A percentile compares a stretch with the other conserved stretches of the same genome.
Conservation (phyloP, 2,888 invertebrate genomes). For the Sarcophaga caerulescens region DNA sequence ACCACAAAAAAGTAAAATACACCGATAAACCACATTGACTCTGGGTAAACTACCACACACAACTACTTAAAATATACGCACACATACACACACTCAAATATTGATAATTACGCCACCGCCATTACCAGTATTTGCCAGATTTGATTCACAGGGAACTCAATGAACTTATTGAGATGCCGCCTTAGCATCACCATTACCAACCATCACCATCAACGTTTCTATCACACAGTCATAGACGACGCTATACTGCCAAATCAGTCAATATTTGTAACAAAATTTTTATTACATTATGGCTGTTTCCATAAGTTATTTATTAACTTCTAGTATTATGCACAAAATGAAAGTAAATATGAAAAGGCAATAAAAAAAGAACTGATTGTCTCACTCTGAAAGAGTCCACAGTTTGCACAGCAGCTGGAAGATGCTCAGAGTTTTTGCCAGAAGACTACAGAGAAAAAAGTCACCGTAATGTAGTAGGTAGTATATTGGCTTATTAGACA, state of each 20-base stretch:
- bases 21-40: slow-evolving; percentile 43
- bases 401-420: no score
- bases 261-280: slow-evolving; percentile 20
- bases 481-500: no score
- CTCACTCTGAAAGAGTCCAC: no score
- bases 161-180: slow-evolving; percentile 57
- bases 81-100: slow-evolving; percentile 6
- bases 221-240: background rate
- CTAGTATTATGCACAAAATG: no score
- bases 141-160: slow-evolving; percentile 49
- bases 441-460: no score
- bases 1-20: slow-evolving; percentile 14
- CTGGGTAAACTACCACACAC: slow-evolving; percentile 32
- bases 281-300: slow-evolving; percentile 42
- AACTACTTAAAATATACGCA: slow-evolving; percentile 30
- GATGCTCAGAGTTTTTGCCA: no score
- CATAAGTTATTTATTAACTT: no score
- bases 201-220: slow-evolving; percentile 4
- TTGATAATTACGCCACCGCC: slow-evolving; percentile 9
- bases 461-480: no score
- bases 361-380: no score
- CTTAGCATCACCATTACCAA: slow-evolving; percentile 41
- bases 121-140: slow-evolving; percentile 26
- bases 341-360: no score
- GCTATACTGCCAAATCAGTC: slow-evolving; percentile 37